Conservation (phyloP, 2,113 vertebrate genomes). For the Spermophilus dauricus region DNA sequence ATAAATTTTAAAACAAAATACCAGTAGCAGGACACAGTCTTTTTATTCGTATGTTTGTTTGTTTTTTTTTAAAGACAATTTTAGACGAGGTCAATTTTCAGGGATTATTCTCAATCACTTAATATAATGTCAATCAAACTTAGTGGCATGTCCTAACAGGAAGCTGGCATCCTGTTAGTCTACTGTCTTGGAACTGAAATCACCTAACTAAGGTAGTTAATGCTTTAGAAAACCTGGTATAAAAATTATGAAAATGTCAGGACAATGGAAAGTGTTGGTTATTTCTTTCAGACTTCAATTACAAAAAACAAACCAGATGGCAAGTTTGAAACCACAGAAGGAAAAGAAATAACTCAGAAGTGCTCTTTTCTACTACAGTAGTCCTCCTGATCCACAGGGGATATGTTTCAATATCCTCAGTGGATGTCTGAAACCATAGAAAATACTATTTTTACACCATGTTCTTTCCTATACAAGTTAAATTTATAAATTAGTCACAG, state of each 20-base stretch:
- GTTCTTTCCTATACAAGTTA: neutral
- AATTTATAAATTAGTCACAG: neutral
- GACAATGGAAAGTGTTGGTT: neutral
- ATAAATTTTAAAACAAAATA: neutral
- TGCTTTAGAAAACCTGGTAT: neutral
- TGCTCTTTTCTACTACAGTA: neutral
- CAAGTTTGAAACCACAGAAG: neutral
- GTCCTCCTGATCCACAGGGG: neutral
- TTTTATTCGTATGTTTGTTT: neutral
- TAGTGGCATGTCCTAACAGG: neutral
- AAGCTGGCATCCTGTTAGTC: neutral
- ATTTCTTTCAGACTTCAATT: neutral
- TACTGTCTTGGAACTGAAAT: neutral
- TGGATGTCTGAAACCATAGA: neutral
- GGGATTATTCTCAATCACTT: neutral
- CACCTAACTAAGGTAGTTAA: neutral
- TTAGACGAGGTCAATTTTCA: neutral
- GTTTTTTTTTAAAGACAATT: neutral
- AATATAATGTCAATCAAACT: neutral
- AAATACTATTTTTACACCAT: neutral
- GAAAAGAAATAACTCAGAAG: neutral
- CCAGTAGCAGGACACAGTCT: neutral
- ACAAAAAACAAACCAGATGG: neutral
- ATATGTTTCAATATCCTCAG: neutral
- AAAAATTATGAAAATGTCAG: neutral